A percentile compares a stretch with the other conserved stretches of the same genome.
These are phyloP conservation scores for Sebastes steindachneri DNA, from an alignment of 2,797 vertebrate genomes.

Conservation along the genomic window DNA sequence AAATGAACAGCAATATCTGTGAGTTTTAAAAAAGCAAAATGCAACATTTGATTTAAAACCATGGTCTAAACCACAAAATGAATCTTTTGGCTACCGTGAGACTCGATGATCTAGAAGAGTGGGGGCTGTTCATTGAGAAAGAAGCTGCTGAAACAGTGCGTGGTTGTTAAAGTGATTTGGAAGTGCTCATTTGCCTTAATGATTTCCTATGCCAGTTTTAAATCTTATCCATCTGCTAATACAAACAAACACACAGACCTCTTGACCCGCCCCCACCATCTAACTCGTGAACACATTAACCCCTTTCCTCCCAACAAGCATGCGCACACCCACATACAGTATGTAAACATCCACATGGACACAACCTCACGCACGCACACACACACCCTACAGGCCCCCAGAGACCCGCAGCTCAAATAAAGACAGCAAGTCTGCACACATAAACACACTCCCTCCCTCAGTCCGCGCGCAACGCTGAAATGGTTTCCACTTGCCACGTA, in stretches of 20 bases:
- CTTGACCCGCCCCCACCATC: conserved; percentile 54
- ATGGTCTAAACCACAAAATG: background rate
- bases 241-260: conserved; percentile 66
- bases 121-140: conserved; percentile 48
- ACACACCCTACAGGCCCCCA: conserved; percentile 28
- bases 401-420: conserved; percentile 71
- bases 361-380: conserved; percentile 16
- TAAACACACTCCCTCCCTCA: conserved; percentile 73
- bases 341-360: conserved; percentile 36
- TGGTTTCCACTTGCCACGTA: conserved; percentile 87
- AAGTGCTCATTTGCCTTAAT: conserved; percentile 58
- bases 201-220: conserved; percentile 66
- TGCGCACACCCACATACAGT: background rate
- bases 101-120: background rate
- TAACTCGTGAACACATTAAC: conserved; percentile 45
- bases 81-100: conserved; percentile 22
- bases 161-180: conserved; percentile 45
- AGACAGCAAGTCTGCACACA: conserved; percentile 66
- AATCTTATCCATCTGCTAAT: conserved; percentile 68
- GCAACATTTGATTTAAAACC: conserved; percentile 13
- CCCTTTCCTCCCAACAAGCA: conserved; percentile 11
- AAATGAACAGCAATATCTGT: background rate
- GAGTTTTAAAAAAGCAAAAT: background rate
- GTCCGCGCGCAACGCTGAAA: conserved; percentile 75
- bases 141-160: conserved; percentile 37